Evolutionary conservation across 2,797 vertebrate species (phyloP), one percentile per base, ranked within the genome.

Genomic region (Amblyopsis hoosieri): DNA sequence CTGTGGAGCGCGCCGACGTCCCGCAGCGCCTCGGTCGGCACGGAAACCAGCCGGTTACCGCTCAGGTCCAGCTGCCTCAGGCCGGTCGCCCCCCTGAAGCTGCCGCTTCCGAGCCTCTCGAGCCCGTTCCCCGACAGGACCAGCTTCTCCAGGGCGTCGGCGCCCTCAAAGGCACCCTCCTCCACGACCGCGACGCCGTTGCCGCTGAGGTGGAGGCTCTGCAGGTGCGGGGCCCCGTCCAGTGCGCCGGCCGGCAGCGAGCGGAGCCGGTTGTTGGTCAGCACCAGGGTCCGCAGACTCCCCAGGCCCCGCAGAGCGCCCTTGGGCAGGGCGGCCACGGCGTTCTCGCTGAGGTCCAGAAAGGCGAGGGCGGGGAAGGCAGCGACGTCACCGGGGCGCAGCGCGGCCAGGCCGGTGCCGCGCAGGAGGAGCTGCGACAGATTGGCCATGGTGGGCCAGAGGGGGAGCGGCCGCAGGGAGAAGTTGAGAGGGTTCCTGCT

Each of bases 341-440:
- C 7, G 74, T 93, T 93, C 68, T 76, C 72, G 37, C 83, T 90
- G 46, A 93, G 71, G 12, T 92, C 88, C 69, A 93, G 68, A 1
- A 81, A 2, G n/a, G 42, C 60, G 12, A 93, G 84, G 14, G 74
- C 74, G 0, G 76, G 52, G 45, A 91, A 82, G 59, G 61, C 66
- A 0, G 57, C 7, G 54, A 90, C 83, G 67, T 76, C 78, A 49
- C 53, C 69, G 1, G 75, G 60, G 1, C 10, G 23, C 3, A 90
- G 45, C 4, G 49, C 15, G 2, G 0, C 45, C 57, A 93, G 62
- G 15, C 6, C 10, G 13, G 91, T 92, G 48, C 78, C 65, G 1
- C 74, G 73, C 4, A 93, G 75, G 55, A 79, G 71, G n/a, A 92
- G 87, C 17, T 81, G 79, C 3, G 33, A 19, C 47, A 92, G 79